These are phyloP conservation scores for Gobiocypris rarus DNA, from an alignment of 2,113 vertebrate genomes.

Conservation along the genomic window DNA sequence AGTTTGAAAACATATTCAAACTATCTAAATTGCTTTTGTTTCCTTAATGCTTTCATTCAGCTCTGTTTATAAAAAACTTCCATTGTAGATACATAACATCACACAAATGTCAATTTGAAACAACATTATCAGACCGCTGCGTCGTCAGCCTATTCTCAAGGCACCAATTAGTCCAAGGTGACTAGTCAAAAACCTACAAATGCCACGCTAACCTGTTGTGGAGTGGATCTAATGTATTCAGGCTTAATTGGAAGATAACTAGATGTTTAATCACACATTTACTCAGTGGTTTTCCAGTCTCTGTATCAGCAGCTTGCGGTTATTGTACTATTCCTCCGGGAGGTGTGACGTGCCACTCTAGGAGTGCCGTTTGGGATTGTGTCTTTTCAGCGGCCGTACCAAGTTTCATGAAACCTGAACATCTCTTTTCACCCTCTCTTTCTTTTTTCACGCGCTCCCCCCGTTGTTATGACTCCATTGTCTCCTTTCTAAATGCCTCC, in stretches of 20 bases:
- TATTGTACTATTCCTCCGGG: slow-evolving; percentile 54
- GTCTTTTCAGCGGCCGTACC: slow-evolving; percentile 29
- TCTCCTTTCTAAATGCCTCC: slow-evolving; percentile 47
- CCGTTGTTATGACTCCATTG: slow-evolving; percentile 53
- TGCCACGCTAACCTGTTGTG: slow-evolving; percentile 38
- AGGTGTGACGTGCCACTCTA: slow-evolving; percentile 42
- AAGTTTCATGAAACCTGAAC: slow-evolving; percentile 45
- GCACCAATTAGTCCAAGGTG: slow-evolving; percentile 25
- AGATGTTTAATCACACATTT: slow-evolving; percentile 53
- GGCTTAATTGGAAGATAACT: slow-evolving; percentile 41
- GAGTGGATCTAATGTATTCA: slow-evolving; percentile 33
- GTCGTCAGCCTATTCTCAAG: background rate
- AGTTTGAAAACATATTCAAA: background rate
- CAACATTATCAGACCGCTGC: background rate
- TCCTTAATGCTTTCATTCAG: background rate
- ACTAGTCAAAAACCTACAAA: slow-evolving; percentile 28
- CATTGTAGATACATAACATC: background rate
- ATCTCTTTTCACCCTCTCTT: slow-evolving; percentile 33
- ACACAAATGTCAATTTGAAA: background rate
- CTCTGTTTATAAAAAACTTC: background rate
- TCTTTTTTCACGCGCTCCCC: slow-evolving; percentile 20
- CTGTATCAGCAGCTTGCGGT: slow-evolving; percentile 48
- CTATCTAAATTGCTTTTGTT: background rate
- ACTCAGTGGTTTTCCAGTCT: slow-evolving; percentile 26
- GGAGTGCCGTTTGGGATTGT: slow-evolving; percentile 20